A percentile compares a stretch with the other conserved stretches of the same genome.
Evolutionary conservation across 2,888 invertebrate species (phyloP).

Genomic region (Watsonalla cultraria): DNA sequence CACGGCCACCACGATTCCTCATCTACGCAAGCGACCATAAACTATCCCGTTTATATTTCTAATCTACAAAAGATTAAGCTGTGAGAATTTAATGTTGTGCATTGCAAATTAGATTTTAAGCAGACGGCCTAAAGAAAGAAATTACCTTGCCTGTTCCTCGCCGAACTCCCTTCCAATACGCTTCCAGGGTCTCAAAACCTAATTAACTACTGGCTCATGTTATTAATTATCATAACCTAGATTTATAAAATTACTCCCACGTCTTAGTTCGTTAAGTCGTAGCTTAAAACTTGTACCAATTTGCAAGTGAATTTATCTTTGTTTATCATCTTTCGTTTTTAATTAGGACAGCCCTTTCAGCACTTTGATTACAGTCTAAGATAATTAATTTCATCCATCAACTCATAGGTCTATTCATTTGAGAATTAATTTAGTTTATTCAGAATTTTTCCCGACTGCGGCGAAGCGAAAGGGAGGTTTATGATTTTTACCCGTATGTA

Average conservation of each 20-base stretch:
- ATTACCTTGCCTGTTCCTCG: too few species aligned
- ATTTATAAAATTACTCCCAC: not conserved
- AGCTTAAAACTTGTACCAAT: slow-evolving; percentile 1
- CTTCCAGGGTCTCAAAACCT: not conserved
- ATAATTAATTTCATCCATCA: slow-evolving; percentile 4
- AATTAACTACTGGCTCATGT: not conserved
- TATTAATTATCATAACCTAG: not conserved
- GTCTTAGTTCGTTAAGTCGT: not conserved
- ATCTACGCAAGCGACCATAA: too few species aligned
- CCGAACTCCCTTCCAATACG: too few species aligned
- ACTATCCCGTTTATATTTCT: too few species aligned
- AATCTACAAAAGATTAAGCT: too few species aligned
- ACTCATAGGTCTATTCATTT: not conserved
- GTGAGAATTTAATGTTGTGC: too few species aligned
- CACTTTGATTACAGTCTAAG: slow-evolving; percentile 21
- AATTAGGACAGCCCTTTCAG: slow-evolving; percentile 22
- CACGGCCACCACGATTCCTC: too few species aligned
- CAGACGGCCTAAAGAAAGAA: too few species aligned
- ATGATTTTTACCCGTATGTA: too few species aligned
- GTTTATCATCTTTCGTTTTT: slow-evolving; percentile 21
- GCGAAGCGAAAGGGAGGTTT: too few species aligned
- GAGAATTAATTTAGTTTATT: not conserved
- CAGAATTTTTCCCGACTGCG: too few species aligned
- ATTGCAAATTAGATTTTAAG: too few species aligned
- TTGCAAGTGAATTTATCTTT: slow-evolving; percentile 6